Evolutionary conservation across 2,797 vertebrate genomes (phyloP).

Genomic region (Phrynocephalus forsythii): DNA sequence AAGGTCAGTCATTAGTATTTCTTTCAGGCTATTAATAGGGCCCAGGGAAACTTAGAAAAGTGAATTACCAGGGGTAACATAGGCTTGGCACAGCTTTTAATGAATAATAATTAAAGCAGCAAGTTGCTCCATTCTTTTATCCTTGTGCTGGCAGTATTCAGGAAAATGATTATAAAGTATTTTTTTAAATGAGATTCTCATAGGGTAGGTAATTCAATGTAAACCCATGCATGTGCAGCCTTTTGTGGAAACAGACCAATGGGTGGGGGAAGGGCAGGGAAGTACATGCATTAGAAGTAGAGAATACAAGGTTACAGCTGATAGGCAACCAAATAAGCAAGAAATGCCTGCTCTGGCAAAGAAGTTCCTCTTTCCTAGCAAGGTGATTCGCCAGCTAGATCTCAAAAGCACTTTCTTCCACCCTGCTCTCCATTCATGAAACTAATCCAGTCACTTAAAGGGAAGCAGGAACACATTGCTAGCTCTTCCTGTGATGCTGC

Average conservation of each 20-base stretch:
- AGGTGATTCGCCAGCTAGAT: neutral
- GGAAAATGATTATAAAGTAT: constrained; percentile 49
- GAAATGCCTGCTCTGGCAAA: neutral
- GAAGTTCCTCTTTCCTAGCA: neutral
- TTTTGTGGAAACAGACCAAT: constrained; percentile 26
- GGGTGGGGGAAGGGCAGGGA: neutral
- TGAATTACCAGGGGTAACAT: constrained; percentile 63
- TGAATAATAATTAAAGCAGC: constrained; percentile 69
- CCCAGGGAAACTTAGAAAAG: constrained; percentile 68
- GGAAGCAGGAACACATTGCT: neutral
- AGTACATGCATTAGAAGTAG: neutral
- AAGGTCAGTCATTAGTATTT: constrained; percentile 69
- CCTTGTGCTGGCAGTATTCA: constrained; percentile 53
- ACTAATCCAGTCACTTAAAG: neutral
- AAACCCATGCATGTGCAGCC: constrained; percentile 28
- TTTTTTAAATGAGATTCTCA: constrained; percentile 32
- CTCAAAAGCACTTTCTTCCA: neutral
- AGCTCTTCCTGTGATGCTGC: neutral
- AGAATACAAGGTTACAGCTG: neutral
- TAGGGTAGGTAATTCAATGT: constrained; percentile 24
- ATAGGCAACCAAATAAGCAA: neutral
- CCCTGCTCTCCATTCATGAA: neutral
- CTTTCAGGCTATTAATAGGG: constrained; percentile 65
- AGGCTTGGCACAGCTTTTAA: constrained; percentile 72
- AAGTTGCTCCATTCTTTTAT: constrained; percentile 67